These are phyloP conservation scores for Tromatobia lineatoria DNA, from an alignment of 2,888 invertebrate species.

Conservation along the genomic window DNA sequence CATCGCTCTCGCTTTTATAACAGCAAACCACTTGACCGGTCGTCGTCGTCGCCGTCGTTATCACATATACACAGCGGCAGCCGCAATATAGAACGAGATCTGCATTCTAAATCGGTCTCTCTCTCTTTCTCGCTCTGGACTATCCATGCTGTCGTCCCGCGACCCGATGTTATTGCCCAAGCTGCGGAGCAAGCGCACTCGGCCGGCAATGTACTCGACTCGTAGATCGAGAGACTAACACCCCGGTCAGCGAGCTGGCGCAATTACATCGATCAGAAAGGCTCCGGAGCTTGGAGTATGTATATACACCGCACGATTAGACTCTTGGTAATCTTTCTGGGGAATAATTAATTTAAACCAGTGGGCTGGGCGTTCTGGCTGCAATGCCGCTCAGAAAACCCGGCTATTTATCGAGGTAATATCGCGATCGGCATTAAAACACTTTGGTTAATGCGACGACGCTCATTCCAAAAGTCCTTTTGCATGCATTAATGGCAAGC, in stretches of 20 bases:
- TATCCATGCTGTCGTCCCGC: conserved; percentile 42
- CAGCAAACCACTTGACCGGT: conserved; percentile 62
- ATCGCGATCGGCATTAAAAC: conserved; percentile 18
- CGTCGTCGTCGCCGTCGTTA: conserved; percentile 50
- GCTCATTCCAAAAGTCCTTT: conserved; percentile 12
- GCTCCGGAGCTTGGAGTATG: conserved; percentile 38
- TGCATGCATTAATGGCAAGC: conserved; percentile 13
- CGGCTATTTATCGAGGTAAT: conserved; percentile 35
- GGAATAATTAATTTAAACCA: conserved; percentile 61
- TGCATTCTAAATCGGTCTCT: conserved; percentile 68
- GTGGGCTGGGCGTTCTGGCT: not conserved
- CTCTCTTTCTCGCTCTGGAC: conserved; percentile 45
- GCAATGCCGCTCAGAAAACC: not conserved
- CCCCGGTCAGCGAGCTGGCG: conserved; percentile 38
- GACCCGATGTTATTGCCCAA: conserved; percentile 22
- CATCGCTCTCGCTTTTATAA: conserved; percentile 21
- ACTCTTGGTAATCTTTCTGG: conserved; percentile 42
- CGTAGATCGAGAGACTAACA: conserved; percentile 63
- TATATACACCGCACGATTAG: conserved; percentile 53
- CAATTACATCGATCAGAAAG: conserved; percentile 69
- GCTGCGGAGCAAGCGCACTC: conserved; percentile 22
- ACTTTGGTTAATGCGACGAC: not conserved
- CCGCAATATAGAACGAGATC: conserved; percentile 67
- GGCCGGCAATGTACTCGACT: conserved; percentile 33
- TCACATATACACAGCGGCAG: conserved; percentile 15